Evolutionary conservation across 2,888 invertebrate species (phyloP), one percentile per base, ranked within the genome.

Genomic region (Acronicta psi): DNA sequence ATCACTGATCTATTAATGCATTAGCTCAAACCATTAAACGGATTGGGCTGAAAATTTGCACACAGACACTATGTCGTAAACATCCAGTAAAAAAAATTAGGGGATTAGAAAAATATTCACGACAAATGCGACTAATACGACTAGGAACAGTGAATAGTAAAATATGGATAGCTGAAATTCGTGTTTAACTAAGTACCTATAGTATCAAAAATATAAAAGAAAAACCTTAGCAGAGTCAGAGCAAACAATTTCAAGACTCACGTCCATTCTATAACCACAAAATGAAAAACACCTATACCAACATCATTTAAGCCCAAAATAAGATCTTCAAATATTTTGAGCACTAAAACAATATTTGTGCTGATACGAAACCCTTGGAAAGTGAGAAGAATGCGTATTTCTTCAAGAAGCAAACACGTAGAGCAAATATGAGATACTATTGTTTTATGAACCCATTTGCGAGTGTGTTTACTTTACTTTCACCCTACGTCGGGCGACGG

Each of bases 401-500:
- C 17, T 31, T 9, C 31, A 18, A 51, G 13, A n/a, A 23, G 23
- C 23, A 64, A 65, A 64, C 43, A 51, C 38, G 7, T 31, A 9
- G 43, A 25, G 31, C 40, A 71, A 70, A 66, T 49, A 65, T 1
- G 1, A 43, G 25, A 41, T 46, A n/a, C n/a, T n/a, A 54, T 67
- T 51, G 43, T 72, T 59, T 40, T 47, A 43, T 9, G 36, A 47
- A 20, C 37, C 36, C 50, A 50, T 67, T 72, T 73, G 59, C 25
- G 8, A 16, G 53, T 53, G 59, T 72, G 14, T 72, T 54, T 47
- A 34, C n/a, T 72, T 54, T 47, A 34, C n/a, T 10, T 5, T 38
- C 40, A 9, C 14, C 17, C 13, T 5, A 23, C 1, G 25, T 20
- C 34, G 8, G 37, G 18, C 1, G 25, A 17, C 34, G 8, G 37